These are phyloP conservation scores for Thereva unica DNA, from an alignment of 2,888 invertebrate genomes.

Conservation along the genomic window DNA sequence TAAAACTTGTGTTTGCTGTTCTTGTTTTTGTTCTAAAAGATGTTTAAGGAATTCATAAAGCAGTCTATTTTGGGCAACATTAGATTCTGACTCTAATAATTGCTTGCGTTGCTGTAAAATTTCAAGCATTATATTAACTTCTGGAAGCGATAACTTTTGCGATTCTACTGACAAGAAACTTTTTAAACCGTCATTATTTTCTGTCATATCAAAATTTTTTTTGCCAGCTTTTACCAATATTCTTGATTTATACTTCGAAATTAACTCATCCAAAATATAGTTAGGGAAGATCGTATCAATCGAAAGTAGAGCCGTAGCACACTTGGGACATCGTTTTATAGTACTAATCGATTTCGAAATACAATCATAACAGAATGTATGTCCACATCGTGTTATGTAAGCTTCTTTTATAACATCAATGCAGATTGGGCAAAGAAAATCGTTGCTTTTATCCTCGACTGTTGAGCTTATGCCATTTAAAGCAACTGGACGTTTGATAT, in stretches of 20 bases:
- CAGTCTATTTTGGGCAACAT: constrained; percentile 78
- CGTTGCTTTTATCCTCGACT: constrained; percentile 60
- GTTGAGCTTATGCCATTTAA: constrained; percentile 58
- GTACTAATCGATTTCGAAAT: constrained; percentile 70
- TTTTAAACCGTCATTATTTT: constrained; percentile 61
- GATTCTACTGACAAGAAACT: constrained; percentile 71
- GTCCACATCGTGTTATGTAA: constrained; percentile 89
- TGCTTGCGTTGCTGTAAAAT: constrained; percentile 78
- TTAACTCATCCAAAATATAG: constrained; percentile 80
- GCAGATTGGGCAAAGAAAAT: constrained; percentile 78
- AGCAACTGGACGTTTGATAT: constrained; percentile 36
- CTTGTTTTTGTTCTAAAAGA: constrained; percentile 72
- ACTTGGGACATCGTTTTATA: constrained; percentile 79
- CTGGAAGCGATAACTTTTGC: constrained; percentile 72
- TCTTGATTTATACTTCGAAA: constrained; percentile 70
- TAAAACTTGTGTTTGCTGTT: constrained; percentile 67
- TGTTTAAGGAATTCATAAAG: constrained; percentile 82
- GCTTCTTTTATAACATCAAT: constrained; percentile 88
- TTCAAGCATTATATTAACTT: constrained; percentile 81
- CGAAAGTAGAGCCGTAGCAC: constrained; percentile 71
- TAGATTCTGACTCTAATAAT: constrained; percentile 78
- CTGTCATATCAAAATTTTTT: constrained; percentile 47
- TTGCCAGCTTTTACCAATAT: constrained; percentile 49
- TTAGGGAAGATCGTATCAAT: constrained; percentile 82
- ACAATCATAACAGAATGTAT: constrained; percentile 87